Base-by-base conservation (phyloP, 2,888 invertebrate genomes). In the Leptopterna dolabrata region DNA sequence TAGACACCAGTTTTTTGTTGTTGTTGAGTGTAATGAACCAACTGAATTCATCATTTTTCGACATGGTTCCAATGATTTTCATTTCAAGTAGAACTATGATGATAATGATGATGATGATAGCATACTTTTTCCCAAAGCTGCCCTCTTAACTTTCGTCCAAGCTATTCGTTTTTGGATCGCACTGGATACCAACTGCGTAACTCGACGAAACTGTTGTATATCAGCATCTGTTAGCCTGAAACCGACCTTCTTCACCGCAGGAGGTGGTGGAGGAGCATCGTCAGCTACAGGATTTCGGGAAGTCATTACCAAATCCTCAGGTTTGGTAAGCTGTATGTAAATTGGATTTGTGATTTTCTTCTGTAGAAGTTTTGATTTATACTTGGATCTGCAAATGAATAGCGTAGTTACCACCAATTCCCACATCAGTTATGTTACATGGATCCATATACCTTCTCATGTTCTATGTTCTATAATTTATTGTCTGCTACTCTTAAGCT, bases 261-360 rank as follows among this genome's bases (percentile, higher is more conserved):
- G 51, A 4, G 16, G 24, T 19, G 0, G 1, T 7, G 55, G 55
- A 19, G 55, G 9, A 51, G 16, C 63, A 2, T 63, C 63, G 9
- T 1, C 24, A 24, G 24, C 11, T 63, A 24, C 24, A 11, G 36
- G 78, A 1, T 78, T 78, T 43, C 45, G 0, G 24, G 24, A 24
- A 24, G 45, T 51, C 7, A 29, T 41, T 9, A 83, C 70, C 41
- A 83, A 43, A 14, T 63, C 63, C 19, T 83, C 83, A 0, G 41
- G 70, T 3, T 63, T 30, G 9, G 70, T 30, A 0, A 83, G 9
- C 30, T 83, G 83, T 1, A 83, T 24, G 70, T 83, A 70, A 2
- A 70, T 83, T 13, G 83, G 83, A 27, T 83, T 83, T 0, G 83
- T 83, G 24, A 83, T 70, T 70, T 83, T 83, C 83, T 83, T 83